Conservation (phyloP, 2,888 invertebrate species). For the Hypomecis punctinalis region DNA sequence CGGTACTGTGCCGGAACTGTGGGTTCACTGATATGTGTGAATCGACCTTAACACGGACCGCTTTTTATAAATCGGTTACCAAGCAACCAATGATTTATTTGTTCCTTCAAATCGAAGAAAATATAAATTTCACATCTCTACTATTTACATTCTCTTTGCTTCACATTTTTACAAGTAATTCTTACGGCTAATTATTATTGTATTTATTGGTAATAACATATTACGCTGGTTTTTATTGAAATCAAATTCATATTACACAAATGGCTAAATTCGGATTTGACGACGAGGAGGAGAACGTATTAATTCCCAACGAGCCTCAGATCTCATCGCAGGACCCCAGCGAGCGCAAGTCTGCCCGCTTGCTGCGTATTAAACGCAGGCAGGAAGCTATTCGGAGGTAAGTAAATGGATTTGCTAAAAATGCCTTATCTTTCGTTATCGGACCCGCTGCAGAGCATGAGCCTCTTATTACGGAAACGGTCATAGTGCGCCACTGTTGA, state of each 20-base stretch:
- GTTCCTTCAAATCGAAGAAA: not conserved
- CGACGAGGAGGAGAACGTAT: conserved; percentile 74
- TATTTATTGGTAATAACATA: no score
- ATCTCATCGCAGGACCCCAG: conserved; percentile 87
- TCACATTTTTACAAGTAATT: no score
- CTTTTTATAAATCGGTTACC: conserved; percentile 3
- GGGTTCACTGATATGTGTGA: no score
- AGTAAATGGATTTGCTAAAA: conserved; percentile 11
- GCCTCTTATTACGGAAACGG: no score
- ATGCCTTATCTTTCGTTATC: not conserved
- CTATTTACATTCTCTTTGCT: no score
- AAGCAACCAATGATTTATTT: conserved; percentile 26
- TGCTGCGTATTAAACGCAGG: conserved; percentile 87
- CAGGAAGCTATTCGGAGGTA: conserved; percentile 86
- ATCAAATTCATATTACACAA: not conserved
- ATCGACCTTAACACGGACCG: no score
- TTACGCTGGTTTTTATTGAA: not conserved
- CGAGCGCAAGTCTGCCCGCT: conserved; percentile 89
- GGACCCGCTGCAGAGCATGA: no score
- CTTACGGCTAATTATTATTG: no score
- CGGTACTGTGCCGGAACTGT: no score
- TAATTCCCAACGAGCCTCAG: conserved; percentile 84
- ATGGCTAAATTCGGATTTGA: conserved; percentile 64
- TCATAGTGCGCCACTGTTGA: no score
- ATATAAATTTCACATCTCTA: not conserved